phyloP scores from a whole-genome alignment of 2,113 vertebrate genomes.

The Brachyhypopomus occidentalis region DNA sequence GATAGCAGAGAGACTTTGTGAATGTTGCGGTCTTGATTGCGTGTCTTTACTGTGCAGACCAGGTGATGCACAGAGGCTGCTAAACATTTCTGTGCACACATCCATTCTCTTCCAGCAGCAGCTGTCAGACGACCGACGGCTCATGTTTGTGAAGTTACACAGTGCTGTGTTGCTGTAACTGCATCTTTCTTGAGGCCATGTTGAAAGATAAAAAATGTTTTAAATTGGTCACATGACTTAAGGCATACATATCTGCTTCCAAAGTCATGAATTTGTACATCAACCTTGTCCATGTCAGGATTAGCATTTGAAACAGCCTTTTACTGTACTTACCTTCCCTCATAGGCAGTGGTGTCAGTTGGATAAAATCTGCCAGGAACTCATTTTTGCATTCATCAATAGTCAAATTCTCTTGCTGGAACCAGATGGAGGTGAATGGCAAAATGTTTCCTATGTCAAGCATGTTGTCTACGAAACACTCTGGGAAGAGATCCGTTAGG shows the following conservation, averaged over 20 bases:
- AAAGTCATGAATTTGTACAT: neutral
- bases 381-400: slow-evolving; percentile 49
- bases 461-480: slow-evolving; percentile 36
- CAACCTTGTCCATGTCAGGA: slow-evolving; percentile 18
- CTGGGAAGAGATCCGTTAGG: slow-evolving; percentile 41
- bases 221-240: neutral
- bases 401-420: slow-evolving; percentile 30
- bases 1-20: neutral
- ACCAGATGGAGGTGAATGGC: slow-evolving; percentile 11
- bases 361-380: slow-evolving; percentile 39
- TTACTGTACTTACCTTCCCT: slow-evolving; percentile 16
- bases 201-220: neutral
- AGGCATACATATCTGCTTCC: neutral
- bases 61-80: neutral
- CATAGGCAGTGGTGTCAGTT: slow-evolving; percentile 43
- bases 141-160: slow-evolving; percentile 44
- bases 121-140: slow-evolving; percentile 25
- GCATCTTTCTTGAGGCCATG: neutral
- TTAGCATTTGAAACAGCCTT: too few species aligned
- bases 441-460: slow-evolving; percentile 34
- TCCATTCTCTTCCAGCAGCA: neutral
- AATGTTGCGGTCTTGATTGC: neutral
- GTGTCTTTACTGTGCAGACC: neutral
- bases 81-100: neutral
- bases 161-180: slow-evolving; percentile 45